Percentiles rank a stretch among this genome's conserved stretches.
These are phyloP conservation scores for Camponotus pennsylvanicus DNA, from an alignment of 1,140 invertebrate genomes.

Conservation along the genomic window DNA sequence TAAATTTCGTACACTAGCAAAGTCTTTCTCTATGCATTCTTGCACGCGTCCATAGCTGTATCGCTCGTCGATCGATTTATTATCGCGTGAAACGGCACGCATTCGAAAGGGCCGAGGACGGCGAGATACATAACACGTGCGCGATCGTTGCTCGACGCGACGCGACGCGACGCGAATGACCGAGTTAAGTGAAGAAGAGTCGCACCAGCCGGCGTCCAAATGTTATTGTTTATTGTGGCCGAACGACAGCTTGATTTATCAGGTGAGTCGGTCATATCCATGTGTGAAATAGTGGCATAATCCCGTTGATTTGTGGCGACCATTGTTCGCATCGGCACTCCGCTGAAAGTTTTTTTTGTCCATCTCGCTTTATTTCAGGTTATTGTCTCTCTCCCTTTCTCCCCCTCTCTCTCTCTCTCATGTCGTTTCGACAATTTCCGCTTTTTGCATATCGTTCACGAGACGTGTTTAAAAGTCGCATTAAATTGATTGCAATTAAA, in stretches of 20 bases:
- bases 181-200: conserved; percentile 79
- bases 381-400: conserved; percentile 69
- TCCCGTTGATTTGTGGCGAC: conserved; percentile 84
- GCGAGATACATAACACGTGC: conserved; percentile 70
- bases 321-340: conserved; percentile 83
- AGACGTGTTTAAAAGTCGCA: conserved; percentile 59
- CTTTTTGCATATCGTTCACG: conserved; percentile 52
- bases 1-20: conserved; percentile 17
- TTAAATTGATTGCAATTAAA: conserved; percentile 28
- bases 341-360: conserved; percentile 72
- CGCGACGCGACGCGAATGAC: conserved; percentile 74
- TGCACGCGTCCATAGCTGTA: conserved; percentile 64
- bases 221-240: conserved; percentile 84
- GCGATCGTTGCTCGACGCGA: conserved; percentile 60
- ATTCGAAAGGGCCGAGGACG: conserved; percentile 67
- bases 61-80: conserved; percentile 70
- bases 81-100: conserved; percentile 70
- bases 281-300: conserved; percentile 86
- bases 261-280: conserved; percentile 79
- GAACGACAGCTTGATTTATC: conserved; percentile 84
- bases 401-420: conserved; percentile 26
- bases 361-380: conserved; percentile 68
- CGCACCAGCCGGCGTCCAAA: conserved; percentile 78
- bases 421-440: conserved; percentile 63
- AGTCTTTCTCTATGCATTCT: conserved; percentile 56